Conservation (phyloP, 2,888 invertebrate genomes). For the Sthenelais limicola region DNA sequence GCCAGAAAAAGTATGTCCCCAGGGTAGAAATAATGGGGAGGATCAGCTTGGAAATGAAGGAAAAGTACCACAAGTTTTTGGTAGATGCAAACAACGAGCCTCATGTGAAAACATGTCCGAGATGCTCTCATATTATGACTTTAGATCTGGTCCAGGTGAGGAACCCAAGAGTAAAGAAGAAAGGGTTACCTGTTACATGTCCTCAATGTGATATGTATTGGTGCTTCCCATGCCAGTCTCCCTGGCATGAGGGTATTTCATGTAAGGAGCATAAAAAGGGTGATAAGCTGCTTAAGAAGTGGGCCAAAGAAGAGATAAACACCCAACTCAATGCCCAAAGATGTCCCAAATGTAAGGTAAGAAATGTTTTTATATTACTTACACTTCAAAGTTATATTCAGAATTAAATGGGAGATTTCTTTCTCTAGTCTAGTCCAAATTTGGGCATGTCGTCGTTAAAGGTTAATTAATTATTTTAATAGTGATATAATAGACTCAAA, state of each 20-base stretch:
- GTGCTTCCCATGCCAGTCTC: conserved; percentile 73
- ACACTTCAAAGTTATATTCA: too few relatives aligned
- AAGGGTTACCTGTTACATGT: conserved; percentile 62
- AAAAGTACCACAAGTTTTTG: conserved; percentile 67
- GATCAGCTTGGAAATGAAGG: conserved; percentile 61
- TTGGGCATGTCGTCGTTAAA: too few relatives aligned
- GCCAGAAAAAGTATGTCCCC: conserved; percentile 65
- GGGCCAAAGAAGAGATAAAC: conserved; percentile 70
- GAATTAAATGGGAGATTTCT: too few relatives aligned
- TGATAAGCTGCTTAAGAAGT: conserved; percentile 69
- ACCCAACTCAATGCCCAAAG: conserved; percentile 72
- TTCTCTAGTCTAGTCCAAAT: too few relatives aligned
- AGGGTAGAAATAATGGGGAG: conserved; percentile 68
- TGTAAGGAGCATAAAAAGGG: conserved; percentile 70
- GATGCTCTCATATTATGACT: conserved; percentile 64
- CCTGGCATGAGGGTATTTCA: conserved; percentile 69
- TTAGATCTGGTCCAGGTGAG: conserved; percentile 44
- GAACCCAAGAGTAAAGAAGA: conserved; percentile 44
- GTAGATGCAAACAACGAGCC: conserved; percentile 69
- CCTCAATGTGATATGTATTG: conserved; percentile 67
- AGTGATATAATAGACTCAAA: too few relatives aligned
- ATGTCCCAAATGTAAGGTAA: conserved; percentile 73
- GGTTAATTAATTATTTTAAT: too few relatives aligned
- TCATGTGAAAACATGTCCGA: conserved; percentile 71
- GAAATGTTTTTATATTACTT: too few relatives aligned